Evolutionary conservation across 2,797 vertebrate genomes (phyloP).

Genomic region (Sphenopsis melanotis): DNA sequence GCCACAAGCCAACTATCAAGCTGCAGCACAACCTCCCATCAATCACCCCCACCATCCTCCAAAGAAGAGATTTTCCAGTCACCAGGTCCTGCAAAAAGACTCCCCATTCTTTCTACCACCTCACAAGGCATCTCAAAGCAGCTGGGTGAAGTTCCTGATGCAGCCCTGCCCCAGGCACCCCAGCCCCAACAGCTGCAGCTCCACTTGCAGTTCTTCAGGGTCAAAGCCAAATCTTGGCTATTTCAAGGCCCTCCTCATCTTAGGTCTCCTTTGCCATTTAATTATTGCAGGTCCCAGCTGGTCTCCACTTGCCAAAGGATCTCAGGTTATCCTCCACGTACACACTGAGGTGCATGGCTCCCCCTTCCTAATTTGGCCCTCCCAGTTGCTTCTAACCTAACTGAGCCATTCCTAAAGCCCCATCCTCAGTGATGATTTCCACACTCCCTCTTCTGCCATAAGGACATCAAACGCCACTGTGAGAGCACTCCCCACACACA

Average conservation of each 20-base stretch:
- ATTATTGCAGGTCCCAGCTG: not conserved
- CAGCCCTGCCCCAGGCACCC: rapidly evolving
- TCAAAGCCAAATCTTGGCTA: not conserved
- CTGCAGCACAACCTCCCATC: not conserved
- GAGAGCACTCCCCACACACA: not conserved
- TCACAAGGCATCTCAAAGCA: not conserved
- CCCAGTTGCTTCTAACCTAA: not conserved
- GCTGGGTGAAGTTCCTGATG: rapidly evolving
- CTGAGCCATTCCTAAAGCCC: not conserved
- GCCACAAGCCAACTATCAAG: not conserved
- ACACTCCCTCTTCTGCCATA: not conserved
- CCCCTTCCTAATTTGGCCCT: not conserved
- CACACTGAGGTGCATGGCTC: rapidly evolving
- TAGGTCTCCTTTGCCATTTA: not conserved
- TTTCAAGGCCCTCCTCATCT: not conserved
- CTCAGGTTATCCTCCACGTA: not conserved
- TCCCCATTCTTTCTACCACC: not conserved
- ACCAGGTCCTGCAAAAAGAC: not conserved
- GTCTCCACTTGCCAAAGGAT: not conserved
- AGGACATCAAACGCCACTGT: not conserved
- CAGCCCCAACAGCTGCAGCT: not conserved
- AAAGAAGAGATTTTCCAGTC: not conserved
- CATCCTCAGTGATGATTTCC: not conserved
- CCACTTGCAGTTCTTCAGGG: not conserved
- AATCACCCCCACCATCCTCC: rapidly evolving